Percentiles rank a stretch among this genome's conserved stretches.
These are phyloP conservation scores for Danionella dracula DNA, from an alignment of 2,797 vertebrate genomes.

Conservation along the genomic window DNA sequence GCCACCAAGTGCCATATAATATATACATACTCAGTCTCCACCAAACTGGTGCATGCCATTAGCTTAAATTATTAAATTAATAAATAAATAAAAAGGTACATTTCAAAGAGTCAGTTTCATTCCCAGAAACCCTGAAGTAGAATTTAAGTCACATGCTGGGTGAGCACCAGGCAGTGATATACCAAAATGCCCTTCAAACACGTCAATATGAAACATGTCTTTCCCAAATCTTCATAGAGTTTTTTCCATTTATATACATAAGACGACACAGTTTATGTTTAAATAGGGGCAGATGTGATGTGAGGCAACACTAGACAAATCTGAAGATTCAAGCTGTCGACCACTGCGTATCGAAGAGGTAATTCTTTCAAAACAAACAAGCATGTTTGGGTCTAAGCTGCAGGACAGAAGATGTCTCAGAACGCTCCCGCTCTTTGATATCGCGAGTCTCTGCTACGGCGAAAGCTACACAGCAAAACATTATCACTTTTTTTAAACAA, in stretches of 20 bases:
- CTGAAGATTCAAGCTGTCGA: constrained; percentile 52
- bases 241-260: constrained; percentile 10
- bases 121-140: constrained; percentile 29
- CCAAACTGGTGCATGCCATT: constrained; percentile 70
- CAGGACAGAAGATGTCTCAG: constrained; percentile 54
- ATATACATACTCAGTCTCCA: constrained; percentile 22
- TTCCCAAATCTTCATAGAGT: constrained; percentile 25
- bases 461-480: constrained; percentile 58
- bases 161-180: constrained; percentile 69
- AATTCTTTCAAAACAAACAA: constrained; percentile 46
- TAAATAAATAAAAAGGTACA: constrained; percentile 67
- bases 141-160: constrained; percentile 59
- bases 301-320: constrained; percentile 54
- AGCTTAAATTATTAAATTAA: constrained; percentile 45
- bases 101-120: constrained; percentile 57
- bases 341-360: constrained; percentile 52
- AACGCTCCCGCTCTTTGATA: constrained; percentile 44
- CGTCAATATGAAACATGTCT: constrained; percentile 32
- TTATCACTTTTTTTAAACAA: constrained; percentile 51
- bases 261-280: constrained; percentile 31
- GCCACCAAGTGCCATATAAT: neutral
- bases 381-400: constrained; percentile 64
- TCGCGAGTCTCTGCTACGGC: constrained; percentile 31
- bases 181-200: constrained; percentile 47
- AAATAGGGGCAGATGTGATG: constrained; percentile 20